Evolutionary conservation across 1,140 invertebrate genomes (phyloP), one percentile per base, ranked within the genome.

Genomic region (Tribolium castaneum): DNA sequence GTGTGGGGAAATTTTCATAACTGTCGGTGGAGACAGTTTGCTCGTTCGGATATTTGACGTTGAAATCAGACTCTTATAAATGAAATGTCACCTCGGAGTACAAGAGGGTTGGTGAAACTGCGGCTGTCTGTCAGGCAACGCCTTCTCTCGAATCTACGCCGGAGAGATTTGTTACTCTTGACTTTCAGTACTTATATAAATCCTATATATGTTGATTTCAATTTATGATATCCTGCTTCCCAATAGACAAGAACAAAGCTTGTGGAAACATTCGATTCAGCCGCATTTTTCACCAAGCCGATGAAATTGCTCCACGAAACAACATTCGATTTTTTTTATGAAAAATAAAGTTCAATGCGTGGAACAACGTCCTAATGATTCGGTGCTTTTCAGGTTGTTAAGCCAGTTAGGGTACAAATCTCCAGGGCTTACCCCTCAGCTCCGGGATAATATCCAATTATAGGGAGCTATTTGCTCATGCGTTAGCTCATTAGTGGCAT

Each of bases 361-460:
- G 59, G 59, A 30, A 30, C 59, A 66, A 66, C 59, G 59, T 66
- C 52, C 49, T 73, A 73, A 73, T 79, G 66, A 76, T 72, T 62
- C 70, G 66, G 45, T 71, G 75, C 78, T 56, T 72, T 77, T 77
- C 62, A 59, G 76, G 76, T 72, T 77, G 76, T 77, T 77, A 77
- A 77, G 76, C 70, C 70, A 77, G 76, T 77, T 73, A 73, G 75
- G 75, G 70, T 62, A 79, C 75, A 79, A 79, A 79, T 79, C 78
- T 79, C 78, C 39, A 30, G 78, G 78, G 78, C 74, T 79, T 76
- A 76, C 75, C 51, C 71, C 70, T 75, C 76, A 76, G 66, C 77
- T 71, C 72, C 30, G 77, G 74, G 79, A 78, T 80, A 80, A 80
- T 80, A 80, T 80, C 79, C 79, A 80, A 80, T 80, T 80, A 80